phyloP scores from a whole-genome alignment of 2,113 vertebrate genomes.

The Myodes glareolus region DNA sequence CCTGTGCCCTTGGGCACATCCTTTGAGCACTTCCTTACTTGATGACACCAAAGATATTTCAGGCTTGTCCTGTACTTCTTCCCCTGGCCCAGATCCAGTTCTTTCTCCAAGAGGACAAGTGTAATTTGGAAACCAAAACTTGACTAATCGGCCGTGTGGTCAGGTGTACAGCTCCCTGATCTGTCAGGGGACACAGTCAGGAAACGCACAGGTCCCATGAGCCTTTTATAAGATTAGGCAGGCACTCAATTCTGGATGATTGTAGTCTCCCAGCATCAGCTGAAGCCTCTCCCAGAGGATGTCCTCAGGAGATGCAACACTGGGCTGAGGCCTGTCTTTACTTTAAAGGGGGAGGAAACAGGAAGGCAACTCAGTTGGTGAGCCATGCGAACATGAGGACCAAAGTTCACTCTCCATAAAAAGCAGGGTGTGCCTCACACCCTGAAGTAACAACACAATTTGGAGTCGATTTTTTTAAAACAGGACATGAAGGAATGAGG shows the following conservation, averaged over 20 bases:
- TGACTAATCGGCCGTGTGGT: fast-evolving
- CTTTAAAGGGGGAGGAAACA: not conserved
- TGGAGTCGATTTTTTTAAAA: not conserved
- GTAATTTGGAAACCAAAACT: constrained; percentile 6
- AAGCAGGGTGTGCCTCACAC: not conserved
- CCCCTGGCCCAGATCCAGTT: not conserved
- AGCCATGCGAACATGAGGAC: not conserved
- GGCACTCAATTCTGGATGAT: not conserved
- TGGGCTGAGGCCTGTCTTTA: not conserved
- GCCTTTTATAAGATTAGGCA: not conserved
- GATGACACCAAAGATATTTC: not conserved
- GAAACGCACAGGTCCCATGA: not conserved
- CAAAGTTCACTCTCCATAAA: not conserved
- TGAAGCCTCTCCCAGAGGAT: not conserved
- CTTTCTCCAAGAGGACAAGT: not conserved
- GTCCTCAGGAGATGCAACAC: too few relatives aligned
- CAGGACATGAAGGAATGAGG: not conserved
- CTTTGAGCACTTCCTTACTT: not conserved
- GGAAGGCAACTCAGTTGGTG: not conserved
- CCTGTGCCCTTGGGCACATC: not conserved
- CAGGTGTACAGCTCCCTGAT: not conserved
- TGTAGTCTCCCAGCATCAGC: too few relatives aligned
- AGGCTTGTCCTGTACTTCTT: not conserved
- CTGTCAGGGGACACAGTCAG: not conserved
- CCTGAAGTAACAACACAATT: not conserved